A percentile compares a stretch with the other conserved stretches of the same genome.
Evolutionary conservation across 2,113 vertebrate genomes (phyloP).

Genomic region (Hemichromis elongatus): DNA sequence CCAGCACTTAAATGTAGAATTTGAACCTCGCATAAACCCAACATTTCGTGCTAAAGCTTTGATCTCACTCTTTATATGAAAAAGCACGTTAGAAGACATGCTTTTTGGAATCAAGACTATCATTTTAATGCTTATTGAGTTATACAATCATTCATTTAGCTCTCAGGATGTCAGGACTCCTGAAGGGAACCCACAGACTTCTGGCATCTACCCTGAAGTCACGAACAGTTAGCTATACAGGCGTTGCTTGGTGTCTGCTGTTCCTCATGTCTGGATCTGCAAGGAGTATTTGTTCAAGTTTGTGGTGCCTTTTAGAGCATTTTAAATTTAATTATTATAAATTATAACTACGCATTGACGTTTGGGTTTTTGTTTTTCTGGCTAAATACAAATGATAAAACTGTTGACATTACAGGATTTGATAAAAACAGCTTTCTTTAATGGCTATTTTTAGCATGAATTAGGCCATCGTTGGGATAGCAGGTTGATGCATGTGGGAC

Average conservation of each 20-base stretch:
- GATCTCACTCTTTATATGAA: not conserved
- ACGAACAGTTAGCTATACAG: too few relatives aligned
- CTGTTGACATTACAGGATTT: not conserved
- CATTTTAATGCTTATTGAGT: not conserved
- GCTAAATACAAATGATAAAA: not conserved
- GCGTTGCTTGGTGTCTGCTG: not conserved
- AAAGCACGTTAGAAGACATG: not conserved
- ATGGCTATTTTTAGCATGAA: not conserved
- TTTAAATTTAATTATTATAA: not conserved
- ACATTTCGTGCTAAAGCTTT: not conserved
- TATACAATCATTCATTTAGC: not conserved
- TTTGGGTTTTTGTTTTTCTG: not conserved
- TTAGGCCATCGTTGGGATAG: fast-evolving
- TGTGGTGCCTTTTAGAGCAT: not conserved
- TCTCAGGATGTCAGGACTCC: not conserved
- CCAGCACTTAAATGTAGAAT: not conserved
- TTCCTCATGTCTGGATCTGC: not conserved
- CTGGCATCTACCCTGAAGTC: not conserved
- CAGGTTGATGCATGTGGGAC: not conserved
- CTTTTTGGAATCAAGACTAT: not conserved
- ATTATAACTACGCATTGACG: not conserved
- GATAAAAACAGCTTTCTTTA: not conserved
- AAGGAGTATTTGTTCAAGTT: fast-evolving
- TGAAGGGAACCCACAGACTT: not conserved
- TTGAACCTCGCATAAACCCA: not conserved